Evolutionary conservation across 2,113 vertebrate genomes (phyloP), one percentile per base, ranked within the genome.

Genomic region (Pelobates fuscus): DNA sequence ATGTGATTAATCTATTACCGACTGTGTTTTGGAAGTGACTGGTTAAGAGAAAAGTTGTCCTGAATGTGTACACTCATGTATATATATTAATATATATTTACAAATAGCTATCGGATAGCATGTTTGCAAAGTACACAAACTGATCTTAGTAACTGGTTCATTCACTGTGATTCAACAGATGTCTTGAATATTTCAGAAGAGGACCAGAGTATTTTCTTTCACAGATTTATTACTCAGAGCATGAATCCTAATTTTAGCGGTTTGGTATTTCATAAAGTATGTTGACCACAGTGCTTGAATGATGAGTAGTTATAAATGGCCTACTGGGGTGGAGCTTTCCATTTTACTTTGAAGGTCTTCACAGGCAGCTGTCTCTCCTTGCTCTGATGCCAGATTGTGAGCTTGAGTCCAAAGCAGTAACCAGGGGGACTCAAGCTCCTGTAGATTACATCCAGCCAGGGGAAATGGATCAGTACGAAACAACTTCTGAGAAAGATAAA

Each of bases 231-330:
- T 86, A 85, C 85, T 78, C 81, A 80, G 76, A 78, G 65, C 84
- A 79, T 85, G 79, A 80, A 85, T 84, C 83, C 85, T 87, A 91
- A 90, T 90, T 92, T 89, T 91, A 91, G 89, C 86, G 83, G 92
- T 91, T 91, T 98, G 94, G 77, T 89, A 85, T 98, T 98, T 91
- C 95, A 90, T 85, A 82, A 79, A 84, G 84, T 90, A 94, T 93
- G 91, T 85, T 70, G 87, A 81, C 85, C 84, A 89, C 88, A 85
- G 79, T 70, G 81, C 65, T 85, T 82, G 84, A 85, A 83, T 86
- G 84, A 86, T 91, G 78, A 82, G 86, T 89, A 88, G 86, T 89
- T 88, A 88, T 83, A 88, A 86, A 88, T 87, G 89, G 84, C 89
- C 89, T 90, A 83, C 82, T 84, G 81, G 85, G 86, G 84, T 52